A percentile compares a stretch with the other conserved stretches of the same genome.
Conservation (phyloP, 2,113 vertebrate species). For the Brienomyrus longianalis region DNA sequence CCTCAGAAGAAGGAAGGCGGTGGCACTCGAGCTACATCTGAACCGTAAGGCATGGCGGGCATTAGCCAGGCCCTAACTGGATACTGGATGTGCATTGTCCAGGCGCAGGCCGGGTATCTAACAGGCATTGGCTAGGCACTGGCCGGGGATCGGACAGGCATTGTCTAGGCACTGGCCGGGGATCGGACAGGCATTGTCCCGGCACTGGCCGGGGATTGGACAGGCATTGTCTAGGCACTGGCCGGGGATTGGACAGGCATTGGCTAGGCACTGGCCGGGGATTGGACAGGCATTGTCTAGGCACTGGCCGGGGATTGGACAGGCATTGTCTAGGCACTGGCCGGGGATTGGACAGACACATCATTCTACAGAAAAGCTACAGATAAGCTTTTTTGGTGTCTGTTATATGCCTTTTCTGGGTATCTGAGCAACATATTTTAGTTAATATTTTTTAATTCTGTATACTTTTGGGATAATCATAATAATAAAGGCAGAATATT, state of each 20-base stretch:
- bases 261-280: not conserved
- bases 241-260: not conserved
- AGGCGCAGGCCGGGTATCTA: not conserved
- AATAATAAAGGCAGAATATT: not conserved
- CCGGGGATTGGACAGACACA: not conserved
- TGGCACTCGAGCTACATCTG: conserved; percentile 54
- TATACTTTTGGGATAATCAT: not conserved
- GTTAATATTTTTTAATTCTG: too few species aligned
- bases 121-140: not conserved
- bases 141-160: too few species aligned
- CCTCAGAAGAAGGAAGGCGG: conserved; percentile 36
- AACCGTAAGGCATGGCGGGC: conserved; percentile 61
- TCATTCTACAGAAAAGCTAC: too few species aligned
- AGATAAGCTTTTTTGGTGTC: too few species aligned
- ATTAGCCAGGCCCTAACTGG: not conserved
- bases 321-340: too few species aligned
- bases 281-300: not conserved
- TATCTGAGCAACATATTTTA: too few species aligned
- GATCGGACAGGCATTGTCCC: not conserved
- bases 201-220: not conserved
- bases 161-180: accelerated
- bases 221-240: not conserved
- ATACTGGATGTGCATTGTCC: not conserved
- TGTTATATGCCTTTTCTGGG: too few species aligned
- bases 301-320: too few species aligned